Evolutionary conservation across 1,140 invertebrate genomes (phyloP), one percentile per base, ranked within the genome.

Genomic region (Ganaspis sp.): DNA sequence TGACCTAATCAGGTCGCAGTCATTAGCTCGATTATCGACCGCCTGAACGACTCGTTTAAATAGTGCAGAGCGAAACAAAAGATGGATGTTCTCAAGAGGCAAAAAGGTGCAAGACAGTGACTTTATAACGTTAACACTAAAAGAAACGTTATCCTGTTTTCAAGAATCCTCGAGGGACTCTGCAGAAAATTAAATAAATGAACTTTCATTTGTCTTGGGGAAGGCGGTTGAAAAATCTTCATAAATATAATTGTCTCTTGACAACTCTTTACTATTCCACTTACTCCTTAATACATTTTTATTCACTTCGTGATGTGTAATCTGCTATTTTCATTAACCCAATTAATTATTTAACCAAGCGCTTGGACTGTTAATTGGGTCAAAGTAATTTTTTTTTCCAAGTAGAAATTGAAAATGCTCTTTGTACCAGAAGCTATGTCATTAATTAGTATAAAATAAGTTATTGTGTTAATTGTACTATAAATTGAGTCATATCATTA

Each of bases 21-120:
- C 75, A 77, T 81, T 83, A 79, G 74, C 78, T 81, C 79, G 70
- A 72, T 83, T 85, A 84, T 84, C 79, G 72, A 78, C 23, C 77
- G 69, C 74, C 49, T 76, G 76, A 79, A 81, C 26, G 37, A 72
- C 70, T 79, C 64, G 70, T 17, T 58, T 58, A 58, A 58, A 58
- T 58, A 58, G 19, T 58, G 9, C 12, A 58, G 11, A 11, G 54
- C 21, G 21, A 26, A 15, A 58, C 21, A 58, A 58, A 58, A 58
- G 54, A 29, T 29, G 54, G 21, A 26, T 26, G 23, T 58, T 29
- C 54, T 26, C 9, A 58, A 29, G 21, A 58, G 21, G 45, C 21
- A 26, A 58, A 23, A 21, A 8, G 11, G 21, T 58, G 21, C 23
- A 15, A 58, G 21, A 4, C 21, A 26, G 1, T 15, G 3, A 23